Evolutionary conservation across 2,113 vertebrate species (phyloP).

Genomic region (Phalacrocorax carbo): DNA sequence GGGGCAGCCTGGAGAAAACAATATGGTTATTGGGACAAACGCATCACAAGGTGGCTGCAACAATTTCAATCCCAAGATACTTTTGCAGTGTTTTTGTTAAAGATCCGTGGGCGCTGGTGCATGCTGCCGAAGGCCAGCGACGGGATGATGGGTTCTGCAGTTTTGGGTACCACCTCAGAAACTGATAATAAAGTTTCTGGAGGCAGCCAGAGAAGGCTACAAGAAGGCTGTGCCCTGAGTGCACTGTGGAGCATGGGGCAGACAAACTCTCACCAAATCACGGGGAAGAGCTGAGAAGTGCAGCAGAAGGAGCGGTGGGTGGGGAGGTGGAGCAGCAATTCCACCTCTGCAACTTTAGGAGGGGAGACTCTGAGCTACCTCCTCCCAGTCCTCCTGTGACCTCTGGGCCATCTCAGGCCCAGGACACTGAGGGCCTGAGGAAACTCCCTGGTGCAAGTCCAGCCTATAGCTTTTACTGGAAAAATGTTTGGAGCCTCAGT

Average conservation of each 20-base stretch:
- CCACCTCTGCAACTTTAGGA: accelerated
- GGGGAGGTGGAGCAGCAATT: background rate
- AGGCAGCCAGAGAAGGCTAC: background rate
- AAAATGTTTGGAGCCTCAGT: background rate
- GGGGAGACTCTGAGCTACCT: background rate
- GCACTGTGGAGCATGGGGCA: background rate
- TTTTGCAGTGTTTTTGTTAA: background rate
- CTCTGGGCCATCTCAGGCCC: background rate
- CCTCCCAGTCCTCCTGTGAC: background rate
- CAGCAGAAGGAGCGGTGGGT: background rate
- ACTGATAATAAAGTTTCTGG: background rate
- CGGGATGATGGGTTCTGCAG: background rate
- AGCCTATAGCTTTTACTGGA: background rate
- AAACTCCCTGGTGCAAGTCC: background rate
- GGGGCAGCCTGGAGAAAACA: background rate
- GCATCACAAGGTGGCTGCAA: background rate
- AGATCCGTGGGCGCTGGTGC: accelerated
- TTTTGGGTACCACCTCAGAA: background rate
- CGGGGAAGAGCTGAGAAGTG: background rate
- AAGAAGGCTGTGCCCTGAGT: background rate
- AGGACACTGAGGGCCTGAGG: background rate
- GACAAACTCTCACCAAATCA: background rate
- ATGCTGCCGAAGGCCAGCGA: background rate
- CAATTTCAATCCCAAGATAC: background rate
- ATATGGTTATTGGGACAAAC: background rate